Conservation (phyloP, 2,888 invertebrate genomes). For the Eupithecia vulgata region DNA sequence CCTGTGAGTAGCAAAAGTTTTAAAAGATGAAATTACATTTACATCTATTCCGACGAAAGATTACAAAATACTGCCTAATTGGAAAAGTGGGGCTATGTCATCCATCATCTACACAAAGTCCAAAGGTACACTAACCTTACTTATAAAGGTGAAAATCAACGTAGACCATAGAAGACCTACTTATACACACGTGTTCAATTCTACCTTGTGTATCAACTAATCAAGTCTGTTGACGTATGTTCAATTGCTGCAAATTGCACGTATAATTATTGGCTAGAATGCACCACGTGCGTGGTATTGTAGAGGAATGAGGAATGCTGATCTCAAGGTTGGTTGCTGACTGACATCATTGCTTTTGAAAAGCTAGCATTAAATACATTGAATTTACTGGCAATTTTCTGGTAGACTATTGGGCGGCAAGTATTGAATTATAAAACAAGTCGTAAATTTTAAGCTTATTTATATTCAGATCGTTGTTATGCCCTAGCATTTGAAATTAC, state of each 20-base stretch:
- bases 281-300: constrained; percentile 60
- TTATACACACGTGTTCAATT: not conserved
- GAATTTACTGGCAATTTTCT: constrained; percentile 33
- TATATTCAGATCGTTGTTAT: constrained; percentile 41
- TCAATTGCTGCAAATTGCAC: constrained; percentile 58
- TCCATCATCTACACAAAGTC: not conserved
- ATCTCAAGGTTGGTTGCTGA: constrained; percentile 64
- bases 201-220: constrained; percentile 41
- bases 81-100: not conserved
- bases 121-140: not conserved
- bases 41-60: not conserved
- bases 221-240: constrained; percentile 58
- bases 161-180: not conserved
- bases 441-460: constrained; percentile 38
- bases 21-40: not conserved
- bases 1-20: not conserved
- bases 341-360: constrained; percentile 66
- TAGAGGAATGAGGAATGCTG: constrained; percentile 62
- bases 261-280: constrained; percentile 58
- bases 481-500: constrained; percentile 41
- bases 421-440: constrained; percentile 31
- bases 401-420: constrained; percentile 46
- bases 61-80: not conserved
- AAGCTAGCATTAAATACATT: constrained; percentile 48
- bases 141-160: not conserved